These are phyloP conservation scores for Pygmarrhopalites habei DNA, from an alignment of 1,140 invertebrate genomes.

Conservation along the genomic window DNA sequence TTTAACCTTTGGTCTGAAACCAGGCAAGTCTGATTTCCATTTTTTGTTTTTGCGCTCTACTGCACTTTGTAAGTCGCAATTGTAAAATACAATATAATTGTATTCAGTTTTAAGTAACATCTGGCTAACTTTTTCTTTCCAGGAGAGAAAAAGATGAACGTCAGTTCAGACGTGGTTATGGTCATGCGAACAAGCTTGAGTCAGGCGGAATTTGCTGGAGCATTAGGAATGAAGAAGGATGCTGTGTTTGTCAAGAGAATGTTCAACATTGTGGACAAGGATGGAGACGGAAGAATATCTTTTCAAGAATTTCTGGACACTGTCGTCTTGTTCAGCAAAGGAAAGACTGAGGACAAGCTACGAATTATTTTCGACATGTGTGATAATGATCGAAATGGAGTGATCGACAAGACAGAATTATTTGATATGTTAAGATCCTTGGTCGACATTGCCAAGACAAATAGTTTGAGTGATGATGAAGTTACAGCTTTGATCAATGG, in stretches of 20 bases:
- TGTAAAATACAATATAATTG: too few relatives aligned
- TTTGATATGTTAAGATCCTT: slow-evolving; percentile 89
- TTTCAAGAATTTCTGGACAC: slow-evolving; percentile 98
- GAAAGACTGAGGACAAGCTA: slow-evolving; percentile 91
- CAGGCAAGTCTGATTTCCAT: too few relatives aligned
- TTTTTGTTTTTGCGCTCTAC: too few relatives aligned
- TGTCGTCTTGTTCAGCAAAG: slow-evolving; percentile 80
- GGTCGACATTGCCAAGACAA: slow-evolving; percentile 89
- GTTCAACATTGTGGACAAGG: slow-evolving; percentile 98
- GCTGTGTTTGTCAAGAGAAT: slow-evolving; percentile 97
- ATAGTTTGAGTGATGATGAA: slow-evolving; percentile 72
- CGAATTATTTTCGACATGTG: slow-evolving; percentile 98
- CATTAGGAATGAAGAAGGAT: slow-evolving; percentile 90
- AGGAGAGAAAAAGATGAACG: slow-evolving; percentile 54
- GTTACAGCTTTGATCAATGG: slow-evolving; percentile 88
- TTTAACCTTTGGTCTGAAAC: slow-evolving; percentile 76
- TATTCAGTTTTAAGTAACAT: too few relatives aligned
- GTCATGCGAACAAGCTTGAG: slow-evolving; percentile 90
- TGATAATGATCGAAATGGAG: slow-evolving; percentile 89
- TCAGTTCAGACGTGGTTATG: slow-evolving; percentile 76
- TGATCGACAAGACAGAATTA: slow-evolving; percentile 89
- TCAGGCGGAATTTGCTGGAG: slow-evolving; percentile 92
- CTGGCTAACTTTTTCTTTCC: too few relatives aligned
- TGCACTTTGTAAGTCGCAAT: too few relatives aligned
- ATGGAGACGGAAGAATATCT: slow-evolving; percentile 88